A percentile compares a stretch with the other conserved stretches of the same genome.
Conservation (phyloP, 35 echinoderm and acorn worm species). For the Heliocidaris tuberculata region DNA sequence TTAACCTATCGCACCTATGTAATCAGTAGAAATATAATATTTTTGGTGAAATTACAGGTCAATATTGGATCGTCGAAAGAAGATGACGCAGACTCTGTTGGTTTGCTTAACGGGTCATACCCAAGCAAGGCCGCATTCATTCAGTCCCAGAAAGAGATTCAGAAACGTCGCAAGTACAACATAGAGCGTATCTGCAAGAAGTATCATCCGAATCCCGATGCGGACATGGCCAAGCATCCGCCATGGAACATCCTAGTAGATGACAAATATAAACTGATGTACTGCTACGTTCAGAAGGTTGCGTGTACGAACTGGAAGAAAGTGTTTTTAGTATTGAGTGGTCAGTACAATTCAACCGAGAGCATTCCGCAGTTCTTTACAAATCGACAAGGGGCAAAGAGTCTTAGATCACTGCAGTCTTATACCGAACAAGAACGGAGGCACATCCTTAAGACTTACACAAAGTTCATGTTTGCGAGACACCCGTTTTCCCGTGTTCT, state of each 20-base stretch:
- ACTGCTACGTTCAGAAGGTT: constrained; percentile 86
- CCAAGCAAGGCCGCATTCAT: constrained; percentile 9
- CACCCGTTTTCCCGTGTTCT: constrained; percentile 86
- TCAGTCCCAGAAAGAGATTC: neutral
- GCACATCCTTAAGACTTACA: constrained; percentile 70
- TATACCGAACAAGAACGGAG: constrained; percentile 43
- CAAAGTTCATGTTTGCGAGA: constrained; percentile 94
- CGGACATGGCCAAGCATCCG: constrained; percentile 26
- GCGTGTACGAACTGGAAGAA: constrained; percentile 97
- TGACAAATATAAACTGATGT: constrained; percentile 82
- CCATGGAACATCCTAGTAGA: constrained; percentile 62
- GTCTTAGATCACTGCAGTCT: constrained; percentile 55
- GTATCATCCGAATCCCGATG: neutral
- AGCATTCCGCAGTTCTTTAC: constrained; percentile 71
- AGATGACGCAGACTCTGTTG: neutral
- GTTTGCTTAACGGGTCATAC: neutral
- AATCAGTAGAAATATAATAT: neutral
- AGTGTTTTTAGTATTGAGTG: constrained; percentile 76
- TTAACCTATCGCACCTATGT: neutral
- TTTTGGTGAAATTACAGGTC: constrained; percentile 8
- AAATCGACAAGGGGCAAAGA: constrained; percentile 56
- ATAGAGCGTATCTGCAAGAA: constrained; percentile 39
- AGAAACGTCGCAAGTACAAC: neutral
- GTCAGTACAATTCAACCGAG: constrained; percentile 47
- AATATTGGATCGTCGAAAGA: neutral